Percentiles rank a stretch among this genome's conserved stretches.
Evolutionary conservation across 2,888 invertebrate species (phyloP).

Genomic region (Anoplius nigerrimus): DNA sequence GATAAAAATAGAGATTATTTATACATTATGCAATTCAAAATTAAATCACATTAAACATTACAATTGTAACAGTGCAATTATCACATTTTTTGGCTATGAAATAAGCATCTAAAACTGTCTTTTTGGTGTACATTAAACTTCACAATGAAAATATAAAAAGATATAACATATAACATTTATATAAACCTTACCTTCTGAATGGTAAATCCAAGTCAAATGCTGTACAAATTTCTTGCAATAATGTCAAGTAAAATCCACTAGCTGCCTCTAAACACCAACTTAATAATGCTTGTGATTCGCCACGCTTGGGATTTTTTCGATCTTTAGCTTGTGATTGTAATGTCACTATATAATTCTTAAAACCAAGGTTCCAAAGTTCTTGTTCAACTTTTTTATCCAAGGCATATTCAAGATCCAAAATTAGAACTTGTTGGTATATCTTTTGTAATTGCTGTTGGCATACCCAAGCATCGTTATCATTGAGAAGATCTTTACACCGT

Average conservation of each 20-base stretch:
- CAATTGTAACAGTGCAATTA: too few species aligned
- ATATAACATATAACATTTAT: too few species aligned
- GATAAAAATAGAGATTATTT: slow-evolving; percentile 8
- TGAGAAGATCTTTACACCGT: slow-evolving; percentile 78
- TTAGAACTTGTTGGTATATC: slow-evolving; percentile 78
- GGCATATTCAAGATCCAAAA: slow-evolving; percentile 89
- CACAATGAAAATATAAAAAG: too few species aligned
- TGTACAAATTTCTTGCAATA: slow-evolving; percentile 88
- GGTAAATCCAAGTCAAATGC: slow-evolving; percentile 88
- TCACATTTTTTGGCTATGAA: neutral
- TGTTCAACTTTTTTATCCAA: slow-evolving; percentile 93
- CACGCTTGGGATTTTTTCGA: slow-evolving; percentile 86
- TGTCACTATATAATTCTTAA: slow-evolving; percentile 90
- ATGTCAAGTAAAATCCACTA: slow-evolving; percentile 88
- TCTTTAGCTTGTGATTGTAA: slow-evolving; percentile 87
- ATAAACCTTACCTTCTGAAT: slow-evolving; percentile 78
- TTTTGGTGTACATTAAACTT: neutral
- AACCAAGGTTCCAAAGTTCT: slow-evolving; percentile 91
- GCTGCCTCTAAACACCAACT: slow-evolving; percentile 89
- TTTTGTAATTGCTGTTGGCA: slow-evolving; percentile 75
- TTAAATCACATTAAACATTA: neutral
- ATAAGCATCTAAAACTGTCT: neutral
- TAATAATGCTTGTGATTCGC: slow-evolving; percentile 86
- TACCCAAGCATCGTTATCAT: slow-evolving; percentile 76
- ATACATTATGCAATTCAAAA: neutral